phyloP scores from a whole-genome alignment of 2,888 invertebrate species.

The Thereva unica region DNA sequence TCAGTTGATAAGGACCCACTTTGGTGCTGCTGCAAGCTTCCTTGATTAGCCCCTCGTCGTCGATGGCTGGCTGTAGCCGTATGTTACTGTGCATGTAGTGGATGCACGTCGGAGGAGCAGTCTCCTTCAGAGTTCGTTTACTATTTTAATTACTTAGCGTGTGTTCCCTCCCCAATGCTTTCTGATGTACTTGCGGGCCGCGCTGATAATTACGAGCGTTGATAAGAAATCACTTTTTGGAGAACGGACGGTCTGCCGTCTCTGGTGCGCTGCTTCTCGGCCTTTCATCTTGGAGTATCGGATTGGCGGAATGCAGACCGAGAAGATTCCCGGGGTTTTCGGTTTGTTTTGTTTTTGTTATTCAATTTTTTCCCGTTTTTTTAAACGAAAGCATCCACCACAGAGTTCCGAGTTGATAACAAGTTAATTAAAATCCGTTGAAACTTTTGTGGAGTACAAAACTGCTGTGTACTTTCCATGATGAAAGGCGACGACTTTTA shows the following conservation, averaged over 20 bases:
- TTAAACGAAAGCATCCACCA: conserved; percentile 23
- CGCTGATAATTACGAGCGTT: conserved; percentile 37
- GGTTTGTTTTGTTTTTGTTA: too few species aligned
- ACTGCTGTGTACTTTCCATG: conserved; percentile 12
- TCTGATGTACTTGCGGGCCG: conserved; percentile 19
- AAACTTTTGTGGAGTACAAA: conserved; percentile 32
- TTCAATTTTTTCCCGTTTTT: conserved; percentile 15
- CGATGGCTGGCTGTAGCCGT: not conserved
- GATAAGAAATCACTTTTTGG: conserved; percentile 37
- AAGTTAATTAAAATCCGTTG: conserved; percentile 39
- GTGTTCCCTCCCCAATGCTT: conserved; percentile 5
- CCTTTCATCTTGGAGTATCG: conserved; percentile 37
- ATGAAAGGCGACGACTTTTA: conserved; percentile 18
- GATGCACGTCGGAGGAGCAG: conserved; percentile 18
- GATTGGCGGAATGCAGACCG: not conserved
- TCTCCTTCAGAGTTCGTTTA: conserved; percentile 31
- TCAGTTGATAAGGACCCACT: conserved; percentile 24
- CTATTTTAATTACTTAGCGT: conserved; percentile 36
- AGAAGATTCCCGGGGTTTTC: too few species aligned
- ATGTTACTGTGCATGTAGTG: not conserved
- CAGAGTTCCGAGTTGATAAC: conserved; percentile 37
- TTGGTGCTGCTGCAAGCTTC: not conserved
- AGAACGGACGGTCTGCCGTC: conserved; percentile 20
- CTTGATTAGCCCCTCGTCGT: not conserved
- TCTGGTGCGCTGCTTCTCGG: conserved; percentile 3